Conservation (phyloP, 2,888 invertebrate genomes). For the Lepidonotus clava region DNA sequence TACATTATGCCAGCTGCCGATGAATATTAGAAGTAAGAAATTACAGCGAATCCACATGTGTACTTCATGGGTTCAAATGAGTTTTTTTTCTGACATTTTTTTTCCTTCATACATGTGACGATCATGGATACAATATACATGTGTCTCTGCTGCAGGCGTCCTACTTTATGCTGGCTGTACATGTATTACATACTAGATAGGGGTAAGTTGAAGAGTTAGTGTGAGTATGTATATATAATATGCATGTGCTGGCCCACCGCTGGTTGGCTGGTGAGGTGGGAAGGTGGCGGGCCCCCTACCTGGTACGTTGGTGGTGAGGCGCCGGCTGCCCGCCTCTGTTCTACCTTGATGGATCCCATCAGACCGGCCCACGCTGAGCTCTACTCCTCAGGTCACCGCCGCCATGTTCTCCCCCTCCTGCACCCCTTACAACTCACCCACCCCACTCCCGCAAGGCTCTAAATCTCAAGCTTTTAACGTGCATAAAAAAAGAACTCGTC, state of each 20-base stretch:
- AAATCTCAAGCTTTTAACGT: background rate
- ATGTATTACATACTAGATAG: background rate
- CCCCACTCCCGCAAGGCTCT: background rate
- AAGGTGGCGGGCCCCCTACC: constrained; percentile 8
- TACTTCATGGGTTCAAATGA: too few species aligned
- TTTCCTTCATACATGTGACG: too few species aligned
- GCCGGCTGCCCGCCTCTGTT: background rate
- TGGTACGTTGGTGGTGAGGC: background rate
- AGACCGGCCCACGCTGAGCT: background rate
- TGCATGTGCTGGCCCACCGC: constrained; percentile 6
- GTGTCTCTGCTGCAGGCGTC: too few species aligned
- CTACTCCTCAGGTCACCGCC: background rate
- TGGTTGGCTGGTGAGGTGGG: background rate
- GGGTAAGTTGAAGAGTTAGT: background rate
- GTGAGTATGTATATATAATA: background rate
- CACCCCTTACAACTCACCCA: background rate
- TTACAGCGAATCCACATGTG: too few species aligned
- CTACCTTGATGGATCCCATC: constrained; percentile 23
- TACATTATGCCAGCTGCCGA: background rate
- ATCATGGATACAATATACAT: too few species aligned
- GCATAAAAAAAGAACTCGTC: constrained; percentile 25
- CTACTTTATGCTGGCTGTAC: too few species aligned
- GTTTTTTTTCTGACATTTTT: too few species aligned
- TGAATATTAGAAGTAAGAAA: too few species aligned
- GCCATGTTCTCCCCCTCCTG: background rate